Evolutionary conservation across 2,888 invertebrate species (phyloP).

Genomic region (Dryobotodes eremita): DNA sequence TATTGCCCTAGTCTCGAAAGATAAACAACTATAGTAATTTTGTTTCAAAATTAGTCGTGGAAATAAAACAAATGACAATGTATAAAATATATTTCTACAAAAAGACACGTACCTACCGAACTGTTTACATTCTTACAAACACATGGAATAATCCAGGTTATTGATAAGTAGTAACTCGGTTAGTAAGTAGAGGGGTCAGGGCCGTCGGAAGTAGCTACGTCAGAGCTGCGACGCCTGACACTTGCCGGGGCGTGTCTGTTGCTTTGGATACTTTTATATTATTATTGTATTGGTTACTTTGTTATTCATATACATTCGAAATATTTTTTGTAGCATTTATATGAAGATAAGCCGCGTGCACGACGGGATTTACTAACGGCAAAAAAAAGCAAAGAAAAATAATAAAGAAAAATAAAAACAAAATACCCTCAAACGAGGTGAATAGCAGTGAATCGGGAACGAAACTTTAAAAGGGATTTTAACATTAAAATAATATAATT

Average conservation of each 20-base stretch:
- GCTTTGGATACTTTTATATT: slow-evolving; percentile 1
- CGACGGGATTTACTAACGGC: neutral
- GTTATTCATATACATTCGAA: neutral
- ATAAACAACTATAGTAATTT: neutral
- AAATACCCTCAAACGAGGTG: no score
- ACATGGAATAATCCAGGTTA: slow-evolving; percentile 21
- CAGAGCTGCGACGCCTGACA: slow-evolving; percentile 15
- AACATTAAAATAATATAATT: no score
- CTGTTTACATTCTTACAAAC: slow-evolving; percentile 3
- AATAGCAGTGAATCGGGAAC: no score
- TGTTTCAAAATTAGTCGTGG: neutral
- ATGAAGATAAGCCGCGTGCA: neutral
- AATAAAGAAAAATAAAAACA: no score
- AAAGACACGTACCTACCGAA: slow-evolving; percentile 1
- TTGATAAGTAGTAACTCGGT: slow-evolving; percentile 38
- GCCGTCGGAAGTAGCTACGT: slow-evolving; percentile 55
- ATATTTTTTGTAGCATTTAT: neutral
- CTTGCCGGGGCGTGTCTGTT: slow-evolving; percentile 4
- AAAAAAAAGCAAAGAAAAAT: no score
- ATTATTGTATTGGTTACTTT: slow-evolving; percentile 8
- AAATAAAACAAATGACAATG: slow-evolving; percentile 1
- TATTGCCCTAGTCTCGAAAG: neutral
- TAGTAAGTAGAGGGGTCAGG: slow-evolving; percentile 53
- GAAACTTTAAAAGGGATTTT: no score
- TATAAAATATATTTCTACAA: neutral